Evolutionary conservation across 2,888 invertebrate species (phyloP).

Genomic region (Hemistola chrysoprasaria): DNA sequence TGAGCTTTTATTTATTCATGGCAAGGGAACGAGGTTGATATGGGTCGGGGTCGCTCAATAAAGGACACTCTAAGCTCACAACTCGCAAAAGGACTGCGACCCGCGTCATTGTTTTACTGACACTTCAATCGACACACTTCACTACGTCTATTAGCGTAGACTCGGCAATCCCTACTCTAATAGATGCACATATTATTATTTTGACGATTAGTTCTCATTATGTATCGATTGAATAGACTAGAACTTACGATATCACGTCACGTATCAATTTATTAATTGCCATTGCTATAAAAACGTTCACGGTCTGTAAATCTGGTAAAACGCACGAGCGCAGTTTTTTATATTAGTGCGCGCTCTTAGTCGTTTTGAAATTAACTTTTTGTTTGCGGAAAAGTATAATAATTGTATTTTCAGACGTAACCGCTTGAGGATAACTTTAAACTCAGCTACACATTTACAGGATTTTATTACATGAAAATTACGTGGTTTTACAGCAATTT

Average conservation of each 20-base stretch:
- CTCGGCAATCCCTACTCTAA: no score
- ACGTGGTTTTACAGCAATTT: no score
- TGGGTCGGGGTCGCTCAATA: slow-evolving; percentile 75
- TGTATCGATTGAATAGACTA: slow-evolving; percentile 9
- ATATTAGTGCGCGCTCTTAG: slow-evolving; percentile 1
- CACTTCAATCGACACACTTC: slow-evolving; percentile 42
- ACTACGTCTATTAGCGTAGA: slow-evolving; percentile 27
- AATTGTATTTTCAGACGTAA: slow-evolving; percentile 1
- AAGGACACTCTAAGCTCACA: slow-evolving; percentile 62
- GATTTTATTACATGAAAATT: slow-evolving; percentile 7
- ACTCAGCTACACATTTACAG: slow-evolving; percentile 12
- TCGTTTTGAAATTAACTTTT: slow-evolving; percentile 3
- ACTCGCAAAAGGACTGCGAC: slow-evolving; percentile 55
- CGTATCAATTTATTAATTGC: slow-evolving; percentile 17
- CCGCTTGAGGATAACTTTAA: slow-evolving; percentile 6
- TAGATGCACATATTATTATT: background rate
- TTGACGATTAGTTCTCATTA: slow-evolving; percentile 1
- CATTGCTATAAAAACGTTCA: slow-evolving; percentile 17
- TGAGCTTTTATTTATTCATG: slow-evolving; percentile 80
- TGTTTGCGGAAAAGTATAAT: slow-evolving; percentile 3
- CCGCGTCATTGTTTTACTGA: slow-evolving; percentile 44
- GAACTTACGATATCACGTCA: slow-evolving; percentile 10
- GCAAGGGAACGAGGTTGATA: slow-evolving; percentile 71
- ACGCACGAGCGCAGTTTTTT: slow-evolving; percentile 17
- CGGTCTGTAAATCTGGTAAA: slow-evolving; percentile 18